Evolutionary conservation across 2,113 vertebrate genomes (phyloP), one percentile per base, ranked within the genome.

Genomic region (Grammomys dolichurus): DNA sequence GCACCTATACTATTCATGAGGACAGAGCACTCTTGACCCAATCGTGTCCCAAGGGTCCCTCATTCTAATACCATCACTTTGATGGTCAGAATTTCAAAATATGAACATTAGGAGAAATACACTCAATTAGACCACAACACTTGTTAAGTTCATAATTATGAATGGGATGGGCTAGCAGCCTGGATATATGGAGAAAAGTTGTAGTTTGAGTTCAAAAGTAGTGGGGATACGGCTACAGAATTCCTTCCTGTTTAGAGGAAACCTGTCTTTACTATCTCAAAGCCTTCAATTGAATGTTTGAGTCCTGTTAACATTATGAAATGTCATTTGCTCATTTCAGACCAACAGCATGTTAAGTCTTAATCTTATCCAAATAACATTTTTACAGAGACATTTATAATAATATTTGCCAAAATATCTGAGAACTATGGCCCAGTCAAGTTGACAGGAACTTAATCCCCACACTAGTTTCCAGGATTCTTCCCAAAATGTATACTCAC

Each of bases 401-500:
- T 54, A 93, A 78, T 84, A 1, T 75, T 95, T 60, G 4, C 70
- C 46, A 72, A 95, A 88, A 58, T 77, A 69, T 80, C 56, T 93
- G 84, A 84, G 80, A 51, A 94, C 73, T 20, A 56, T 73, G 48
- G 69, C 54, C 69, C 69, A 90, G 43, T 14, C 11, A 90, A 40
- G 4, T 36, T 77, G 67, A 60, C 12, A 87, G 28, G 58, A 87
- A 95, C 54, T 58, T 58, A 58, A 94, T 19, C 26, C 36, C 70
- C 26, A 51, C 5, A 40, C 43, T 65, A 48, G 26, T 70, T 70
- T 19, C 58, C 51, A 95, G n/a, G 58, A 36, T 93, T 20, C 63
- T 85, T 87, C 63, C 9, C 43, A 65, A 51, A 2, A 56, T 77
- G 67, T n/a, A 60, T 24, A 60, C 43, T 90, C 8, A 60, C 67